phyloP scores from a whole-genome alignment of 2,797 vertebrate genomes.

The Antrozous pallidus region DNA sequence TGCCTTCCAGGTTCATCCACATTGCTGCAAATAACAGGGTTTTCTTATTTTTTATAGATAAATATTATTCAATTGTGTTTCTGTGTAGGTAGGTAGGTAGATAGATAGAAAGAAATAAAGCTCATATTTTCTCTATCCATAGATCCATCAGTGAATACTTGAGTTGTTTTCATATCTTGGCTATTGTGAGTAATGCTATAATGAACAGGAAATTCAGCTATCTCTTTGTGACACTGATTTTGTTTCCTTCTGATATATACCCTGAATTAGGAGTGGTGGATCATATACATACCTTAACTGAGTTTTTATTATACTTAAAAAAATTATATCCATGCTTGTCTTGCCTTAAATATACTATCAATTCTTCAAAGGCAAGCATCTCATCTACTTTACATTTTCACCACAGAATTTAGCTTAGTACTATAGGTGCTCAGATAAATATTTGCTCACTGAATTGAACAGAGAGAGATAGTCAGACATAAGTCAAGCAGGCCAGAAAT shows the following conservation, averaged over 20 bases:
- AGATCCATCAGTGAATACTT: neutral
- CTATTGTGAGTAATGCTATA: neutral
- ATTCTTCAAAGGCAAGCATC: neutral
- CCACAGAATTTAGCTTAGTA: neutral
- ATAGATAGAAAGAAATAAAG: neutral
- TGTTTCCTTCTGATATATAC: neutral
- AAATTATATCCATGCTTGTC: neutral
- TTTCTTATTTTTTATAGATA: neutral
- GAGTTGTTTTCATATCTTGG: neutral
- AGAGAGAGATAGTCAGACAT: neutral
- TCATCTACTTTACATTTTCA: constrained; percentile 30
- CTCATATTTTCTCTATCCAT: neutral
- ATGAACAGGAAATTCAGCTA: neutral
- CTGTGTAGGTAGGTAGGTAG: neutral
- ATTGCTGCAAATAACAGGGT: neutral
- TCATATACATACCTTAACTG: neutral
- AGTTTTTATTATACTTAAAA: neutral
- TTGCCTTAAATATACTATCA: neutral
- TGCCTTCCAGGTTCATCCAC: neutral
- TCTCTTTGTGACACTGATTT: neutral
- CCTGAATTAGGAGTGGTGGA: neutral
- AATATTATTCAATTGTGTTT: neutral
- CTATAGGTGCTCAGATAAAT: constrained; percentile 15
- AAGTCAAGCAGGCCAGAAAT: neutral
- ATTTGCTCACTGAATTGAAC: constrained; percentile 22